These are phyloP conservation scores for Actenoides lindsayi DNA, from an alignment of 2,113 vertebrate genomes.

Conservation along the genomic window DNA sequence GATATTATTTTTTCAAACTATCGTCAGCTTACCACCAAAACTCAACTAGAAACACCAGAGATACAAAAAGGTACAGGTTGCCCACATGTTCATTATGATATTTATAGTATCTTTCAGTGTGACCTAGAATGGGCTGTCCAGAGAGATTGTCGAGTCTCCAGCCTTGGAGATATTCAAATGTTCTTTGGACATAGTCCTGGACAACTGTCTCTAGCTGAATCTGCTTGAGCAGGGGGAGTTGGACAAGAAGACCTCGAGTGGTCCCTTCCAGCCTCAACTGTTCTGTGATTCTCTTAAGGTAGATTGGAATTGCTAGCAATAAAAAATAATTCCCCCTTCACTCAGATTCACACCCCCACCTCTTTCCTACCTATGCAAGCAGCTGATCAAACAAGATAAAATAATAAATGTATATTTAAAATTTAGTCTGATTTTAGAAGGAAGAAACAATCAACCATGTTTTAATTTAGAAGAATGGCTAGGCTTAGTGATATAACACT, in stretches of 20 bases:
- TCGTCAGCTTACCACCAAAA: background rate
- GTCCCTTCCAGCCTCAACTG: background rate
- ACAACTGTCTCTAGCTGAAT: background rate
- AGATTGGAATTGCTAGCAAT: background rate
- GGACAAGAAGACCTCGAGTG: background rate
- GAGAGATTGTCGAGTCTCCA: background rate
- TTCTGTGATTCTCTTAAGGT: background rate
- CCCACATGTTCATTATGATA: background rate
- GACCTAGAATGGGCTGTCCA: background rate
- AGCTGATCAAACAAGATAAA: background rate
- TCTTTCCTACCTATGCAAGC: background rate
- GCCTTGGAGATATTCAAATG: fast-evolving
- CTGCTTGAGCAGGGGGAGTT: background rate
- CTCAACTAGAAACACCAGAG: background rate
- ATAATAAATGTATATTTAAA: background rate
- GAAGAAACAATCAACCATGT: background rate
- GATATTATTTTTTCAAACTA: background rate
- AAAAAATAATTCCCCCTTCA: background rate
- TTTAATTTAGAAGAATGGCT: background rate
- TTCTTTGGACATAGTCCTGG: background rate
- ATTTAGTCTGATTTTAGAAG: background rate
- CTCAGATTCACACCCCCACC: background rate
- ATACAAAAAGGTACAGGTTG: background rate
- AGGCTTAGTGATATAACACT: background rate
- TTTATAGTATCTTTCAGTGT: background rate